Evolutionary conservation across 1,140 invertebrate species (phyloP), one percentile per base, ranked within the genome.

Genomic region (Triops longicaudatus): DNA sequence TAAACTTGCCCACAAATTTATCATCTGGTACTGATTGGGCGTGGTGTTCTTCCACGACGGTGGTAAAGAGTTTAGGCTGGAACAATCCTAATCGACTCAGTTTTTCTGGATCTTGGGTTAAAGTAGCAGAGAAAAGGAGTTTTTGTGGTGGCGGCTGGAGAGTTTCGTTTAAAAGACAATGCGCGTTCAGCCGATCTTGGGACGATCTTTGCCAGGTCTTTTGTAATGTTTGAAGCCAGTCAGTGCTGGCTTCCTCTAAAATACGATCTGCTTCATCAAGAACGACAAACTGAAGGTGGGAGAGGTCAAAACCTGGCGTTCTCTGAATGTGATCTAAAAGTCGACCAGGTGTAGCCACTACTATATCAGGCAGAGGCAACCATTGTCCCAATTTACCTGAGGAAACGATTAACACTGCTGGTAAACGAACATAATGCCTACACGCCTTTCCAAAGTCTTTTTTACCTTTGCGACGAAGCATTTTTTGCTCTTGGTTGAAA

Each of bases 251-350:
- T 81, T 94, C 92, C 80, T 97, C 93, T 85, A 97, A 91, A 79
- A 96, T 91, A 79, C 94, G 87, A 86, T 99, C 97, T 12, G 97
- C 97, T 87, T 99, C 97, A 85, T 99, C 97, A 76, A 98, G 93
- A 1, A 98, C 90, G 74, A 98, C 84, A 86, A 93, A 98, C 82
- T 91, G 87, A 0, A 99, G 86, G 80, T 89, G 83, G 80, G 89
- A 87, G 17, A 98, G 85, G 79, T 89, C 88, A 84, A 98, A 96
- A n/a, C 94, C 95, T 81, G 89, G 83, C 1, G 95, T 97, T 77
- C 89, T 89, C 83, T 91, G 90, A 76, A 99, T 87, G 85, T 99
- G 97, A 84, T 98, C 95, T 9, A 98, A 90, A 37, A 99, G 84
- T 79, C 96, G 88, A 41, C 96, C 96, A 72, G 96, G 94, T 41